Percentiles rank a stretch among this genome's conserved stretches.
phyloP scores from a whole-genome alignment of 2,797 vertebrate genomes.

The Epinephelus awoara region DNA sequence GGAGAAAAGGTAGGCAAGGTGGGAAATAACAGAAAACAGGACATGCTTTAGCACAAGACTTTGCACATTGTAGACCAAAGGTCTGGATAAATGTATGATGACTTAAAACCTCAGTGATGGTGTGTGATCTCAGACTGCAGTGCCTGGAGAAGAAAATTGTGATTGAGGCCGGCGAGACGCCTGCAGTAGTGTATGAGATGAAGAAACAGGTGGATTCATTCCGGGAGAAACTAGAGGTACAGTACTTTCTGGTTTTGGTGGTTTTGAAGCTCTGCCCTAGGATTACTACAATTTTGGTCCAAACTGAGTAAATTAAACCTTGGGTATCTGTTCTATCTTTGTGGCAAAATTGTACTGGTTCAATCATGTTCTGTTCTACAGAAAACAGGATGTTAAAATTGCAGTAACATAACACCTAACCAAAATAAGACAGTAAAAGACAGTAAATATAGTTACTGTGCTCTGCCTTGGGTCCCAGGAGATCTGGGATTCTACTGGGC shows the following conservation, averaged over 20 bases:
- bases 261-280: background rate
- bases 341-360: too few relatives aligned
- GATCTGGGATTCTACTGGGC: too few relatives aligned
- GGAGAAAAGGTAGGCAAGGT: slow-evolving; percentile 84
- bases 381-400: too few relatives aligned
- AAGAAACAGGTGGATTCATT: slow-evolving; percentile 88
- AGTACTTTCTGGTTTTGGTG: too few relatives aligned
- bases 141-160: slow-evolving; percentile 86
- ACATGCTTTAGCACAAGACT: background rate
- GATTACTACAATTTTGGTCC: too few relatives aligned
- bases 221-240: slow-evolving; percentile 86
- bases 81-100: background rate
- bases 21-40: background rate
- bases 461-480: too few relatives aligned
- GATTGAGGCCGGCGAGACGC: slow-evolving; percentile 78
- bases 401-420: too few relatives aligned
- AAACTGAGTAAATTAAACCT: too few relatives aligned
- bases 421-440: too few relatives aligned
- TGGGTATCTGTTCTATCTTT: too few relatives aligned
- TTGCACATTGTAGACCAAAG: background rate
- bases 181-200: slow-evolving; percentile 85
- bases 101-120: background rate
- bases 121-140: slow-evolving; percentile 79
- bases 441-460: too few relatives aligned
- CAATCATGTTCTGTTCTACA: too few relatives aligned